Base-by-base conservation (phyloP, 1,140 invertebrate genomes). In the Homalodisca vitripennis region DNA sequence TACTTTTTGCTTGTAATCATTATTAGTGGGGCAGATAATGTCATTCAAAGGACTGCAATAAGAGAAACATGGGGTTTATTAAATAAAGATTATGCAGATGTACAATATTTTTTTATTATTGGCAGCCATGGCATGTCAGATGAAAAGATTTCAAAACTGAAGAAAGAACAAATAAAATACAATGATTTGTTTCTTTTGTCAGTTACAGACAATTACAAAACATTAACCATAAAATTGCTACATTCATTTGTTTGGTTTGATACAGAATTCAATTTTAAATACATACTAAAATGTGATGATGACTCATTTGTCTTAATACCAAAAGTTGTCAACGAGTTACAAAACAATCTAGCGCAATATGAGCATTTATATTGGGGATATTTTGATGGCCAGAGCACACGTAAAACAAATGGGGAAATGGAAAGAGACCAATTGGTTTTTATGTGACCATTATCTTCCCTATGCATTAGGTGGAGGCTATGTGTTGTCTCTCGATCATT, bases 381-480 rank as follows among this genome's bases (percentile, higher is more conserved):
- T 77, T 98, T 98, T 80, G 88, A 93, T 83, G 96, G 95, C 0
- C 6, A 84, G 86, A 72, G 93, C 94, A 22, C 83, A 81, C 71
- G 89, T 96, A 0, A 90, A 91, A 78, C 85, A 83, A 30, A 84
- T 77, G 67, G 95, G 95, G 3, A 91, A 91, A 76, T 98, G 96
- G 94, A 86, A 88, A 75, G 96, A 98, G 80, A 81, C 80, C 0
- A 85, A 91, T 57, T 98, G 95, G 91, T 88, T 92, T 76, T 78
- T 97, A 0, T 98, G 95, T 82, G 95, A 98, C 80, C 85, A 86
- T 74, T 99, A 99, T 82, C 79, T 98, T 51, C 96, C 96, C 0
- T 98, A 99, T 84, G 96, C 97, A 24, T 80, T 96, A 2, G 97
- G 97, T 41, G 97, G 97, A 32, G 97, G 96, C 27, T 99, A 99